A percentile compares a stretch with the other conserved stretches of the same genome.
phyloP scores from a whole-genome alignment of 2,797 vertebrate species.

The Glyptemys insculpta region DNA sequence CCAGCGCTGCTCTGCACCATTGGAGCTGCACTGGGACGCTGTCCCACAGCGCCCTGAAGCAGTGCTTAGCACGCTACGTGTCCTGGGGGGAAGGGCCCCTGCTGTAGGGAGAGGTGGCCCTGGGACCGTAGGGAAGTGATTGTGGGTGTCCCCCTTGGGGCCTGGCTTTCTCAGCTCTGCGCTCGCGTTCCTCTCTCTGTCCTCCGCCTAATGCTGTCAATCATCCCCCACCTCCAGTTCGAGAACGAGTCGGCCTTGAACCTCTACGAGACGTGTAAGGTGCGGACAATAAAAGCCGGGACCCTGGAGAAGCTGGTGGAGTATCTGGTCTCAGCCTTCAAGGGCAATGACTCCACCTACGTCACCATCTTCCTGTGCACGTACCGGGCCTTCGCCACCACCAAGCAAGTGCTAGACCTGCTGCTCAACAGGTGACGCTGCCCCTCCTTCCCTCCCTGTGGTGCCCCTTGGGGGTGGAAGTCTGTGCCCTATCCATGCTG shows the following conservation, averaged over 20 bases:
- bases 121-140: background rate
- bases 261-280: constrained; percentile 97
- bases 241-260: constrained; percentile 93
- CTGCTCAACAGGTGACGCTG: constrained; percentile 93
- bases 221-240: constrained; percentile 75
- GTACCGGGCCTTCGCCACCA: constrained; percentile 95
- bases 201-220: background rate
- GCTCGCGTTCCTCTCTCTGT: background rate
- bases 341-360: constrained; percentile 96
- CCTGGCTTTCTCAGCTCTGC: background rate
- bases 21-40: background rate
- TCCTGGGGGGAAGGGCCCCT: too few species aligned
- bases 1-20: background rate
- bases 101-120: background rate
- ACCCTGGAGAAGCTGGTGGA: constrained; percentile 98
- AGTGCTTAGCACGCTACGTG: background rate
- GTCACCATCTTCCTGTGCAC: constrained; percentile 99
- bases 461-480: rapidly evolving
- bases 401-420: constrained; percentile 96
- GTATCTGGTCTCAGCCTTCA: constrained; percentile 96
- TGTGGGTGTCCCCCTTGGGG: background rate
- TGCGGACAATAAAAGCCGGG: constrained; percentile 96
- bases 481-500: background rate
- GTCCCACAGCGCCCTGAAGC: background rate
- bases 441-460: rapidly evolving